Base-by-base conservation (phyloP, 2,113 vertebrate species). In the Canis aureus region DNA sequence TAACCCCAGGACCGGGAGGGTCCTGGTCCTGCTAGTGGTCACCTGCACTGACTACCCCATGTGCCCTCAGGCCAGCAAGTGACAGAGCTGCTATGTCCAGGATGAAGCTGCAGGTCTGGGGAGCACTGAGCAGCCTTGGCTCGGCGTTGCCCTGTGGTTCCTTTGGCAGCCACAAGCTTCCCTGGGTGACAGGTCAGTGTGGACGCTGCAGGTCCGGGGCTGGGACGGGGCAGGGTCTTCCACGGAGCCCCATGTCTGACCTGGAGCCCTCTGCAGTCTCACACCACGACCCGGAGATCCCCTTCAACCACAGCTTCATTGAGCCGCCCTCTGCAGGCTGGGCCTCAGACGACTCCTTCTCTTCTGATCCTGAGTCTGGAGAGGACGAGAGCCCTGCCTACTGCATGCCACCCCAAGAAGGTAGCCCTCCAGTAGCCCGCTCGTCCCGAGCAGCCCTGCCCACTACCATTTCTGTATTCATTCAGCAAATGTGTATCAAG, bases 271-370 rank as follows among this genome's bases (percentile, higher is more conserved):
- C 85, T 16, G 4, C 98, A 99, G 99, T 99, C 29, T 99, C 99
- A 51, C 99, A 99, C 95, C 99, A 99, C 5, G 99, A 99, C 82
- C 98, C 99, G 0, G 99, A 99, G 97, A 98, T 99, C 83, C 99
- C 99, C 86, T 99, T 99, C 98, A 99, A 99, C 98, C 99, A 99
- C 98, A 99, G 99, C 98, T 99, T 99, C 98, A 99, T 99, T 0
- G 99, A 99, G 98, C 98, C 99, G 0, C 99, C 99, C 0, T 99
- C 99, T 0, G 99, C 99, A 0, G 99, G 99, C 2, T 99, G 99
- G 99, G 99, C 99, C 92, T 99, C 99, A 0, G 99, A 99, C 20
- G 99, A 99, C 93, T 99, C 99, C 35, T 99, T 99, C 97, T 99
- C 99, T 74, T 99, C 99, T 9, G 98, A 98, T 76, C 99, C 99